These are phyloP conservation scores for Ceratotherium simum DNA, from an alignment of 2,113 vertebrate species.

Conservation along the genomic window DNA sequence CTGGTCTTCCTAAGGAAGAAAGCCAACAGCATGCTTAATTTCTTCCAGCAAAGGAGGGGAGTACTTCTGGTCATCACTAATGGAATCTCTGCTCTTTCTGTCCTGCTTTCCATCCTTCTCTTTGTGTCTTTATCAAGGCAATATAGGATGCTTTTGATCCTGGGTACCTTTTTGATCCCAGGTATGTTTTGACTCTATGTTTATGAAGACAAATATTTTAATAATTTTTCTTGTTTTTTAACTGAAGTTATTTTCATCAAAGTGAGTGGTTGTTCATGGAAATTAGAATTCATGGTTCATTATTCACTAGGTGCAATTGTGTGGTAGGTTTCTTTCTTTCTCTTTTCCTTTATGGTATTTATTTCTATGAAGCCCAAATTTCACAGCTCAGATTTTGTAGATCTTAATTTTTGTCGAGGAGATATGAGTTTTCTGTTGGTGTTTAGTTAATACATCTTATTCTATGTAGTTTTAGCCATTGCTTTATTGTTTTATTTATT, in stretches of 20 bases:
- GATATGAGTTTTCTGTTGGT: not conserved
- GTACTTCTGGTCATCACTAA: not conserved
- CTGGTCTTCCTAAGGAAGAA: not conserved
- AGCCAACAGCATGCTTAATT: not conserved
- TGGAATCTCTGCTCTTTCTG: not conserved
- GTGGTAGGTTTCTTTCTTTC: not conserved
- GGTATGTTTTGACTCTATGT: not conserved
- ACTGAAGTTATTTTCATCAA: constrained; percentile 10
- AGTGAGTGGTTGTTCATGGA: not conserved
- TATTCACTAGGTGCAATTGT: not conserved
- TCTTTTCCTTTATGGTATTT: constrained; percentile 13
- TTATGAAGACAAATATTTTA: constrained; percentile 32
- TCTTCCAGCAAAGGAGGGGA: not conserved
- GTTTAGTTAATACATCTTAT: not conserved
- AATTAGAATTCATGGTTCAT: not conserved
- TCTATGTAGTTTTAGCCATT: not conserved
- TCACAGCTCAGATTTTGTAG: not conserved
- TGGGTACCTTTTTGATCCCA: not conserved
- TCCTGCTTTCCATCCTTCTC: not conserved
- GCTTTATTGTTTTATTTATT: constrained; percentile 8
- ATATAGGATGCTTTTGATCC: not conserved
- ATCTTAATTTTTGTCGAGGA: constrained; percentile 28
- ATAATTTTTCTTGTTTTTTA: constrained; percentile 12
- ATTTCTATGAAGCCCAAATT: not conserved
- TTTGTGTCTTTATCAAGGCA: not conserved